phyloP scores from a whole-genome alignment of 2,113 vertebrate genomes.

The Gopherus flavomarginatus region DNA sequence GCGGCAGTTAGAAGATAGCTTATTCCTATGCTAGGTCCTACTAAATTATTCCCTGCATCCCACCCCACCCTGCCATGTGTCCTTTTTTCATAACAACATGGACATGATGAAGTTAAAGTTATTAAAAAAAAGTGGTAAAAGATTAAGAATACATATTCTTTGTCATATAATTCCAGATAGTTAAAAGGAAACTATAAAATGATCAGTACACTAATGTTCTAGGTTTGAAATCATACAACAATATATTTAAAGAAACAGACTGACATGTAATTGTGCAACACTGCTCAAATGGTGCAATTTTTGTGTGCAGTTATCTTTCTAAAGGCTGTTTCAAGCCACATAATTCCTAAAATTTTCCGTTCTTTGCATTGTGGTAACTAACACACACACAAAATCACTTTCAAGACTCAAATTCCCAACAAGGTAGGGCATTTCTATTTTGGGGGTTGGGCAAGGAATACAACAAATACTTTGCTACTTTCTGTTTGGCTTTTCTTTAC shows the following conservation, averaged over 20 bases:
- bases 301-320: neutral
- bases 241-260: neutral
- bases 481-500: constrained; percentile 58
- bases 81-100: neutral
- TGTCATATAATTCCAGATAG: neutral
- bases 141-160: neutral
- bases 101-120: neutral
- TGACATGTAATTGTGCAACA: constrained; percentile 14
- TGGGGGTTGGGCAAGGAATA: neutral
- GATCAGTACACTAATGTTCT: constrained; percentile 25
- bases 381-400: neutral
- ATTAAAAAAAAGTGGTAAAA: neutral
- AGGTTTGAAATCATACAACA: constrained; percentile 3
- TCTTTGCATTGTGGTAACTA: neutral
- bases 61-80: no score
- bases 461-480: neutral
- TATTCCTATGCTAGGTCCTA: neutral
- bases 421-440: neutral
- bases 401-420: neutral
- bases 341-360: neutral
- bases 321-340: neutral
- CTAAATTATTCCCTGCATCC: neutral
- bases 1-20: neutral
- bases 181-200: constrained; percentile 48
- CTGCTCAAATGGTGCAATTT: constrained; percentile 6